Evolutionary conservation across 2,888 invertebrate species (phyloP).

Genomic region (Abrostola triplasia): DNA sequence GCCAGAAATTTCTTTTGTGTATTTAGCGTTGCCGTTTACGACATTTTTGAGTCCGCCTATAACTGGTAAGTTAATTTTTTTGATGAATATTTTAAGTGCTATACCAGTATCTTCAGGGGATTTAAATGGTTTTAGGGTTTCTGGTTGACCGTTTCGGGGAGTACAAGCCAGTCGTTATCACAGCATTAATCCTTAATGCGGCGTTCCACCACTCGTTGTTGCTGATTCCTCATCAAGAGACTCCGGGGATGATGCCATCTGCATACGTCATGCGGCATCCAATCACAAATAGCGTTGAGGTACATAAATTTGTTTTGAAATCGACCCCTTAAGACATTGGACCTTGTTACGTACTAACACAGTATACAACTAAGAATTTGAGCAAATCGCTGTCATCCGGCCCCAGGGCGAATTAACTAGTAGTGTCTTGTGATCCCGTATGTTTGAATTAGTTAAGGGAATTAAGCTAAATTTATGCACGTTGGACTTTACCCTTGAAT

Average conservation of each 20-base stretch:
- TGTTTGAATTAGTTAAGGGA: constrained; percentile 81
- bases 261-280: constrained; percentile 93
- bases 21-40: constrained; percentile 95
- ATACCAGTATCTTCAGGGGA: constrained; percentile 25
- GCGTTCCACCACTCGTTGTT: constrained; percentile 94
- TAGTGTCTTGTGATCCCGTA: constrained; percentile 76
- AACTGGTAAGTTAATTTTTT: constrained; percentile 88
- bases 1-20: constrained; percentile 95
- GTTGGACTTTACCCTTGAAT: constrained; percentile 63
- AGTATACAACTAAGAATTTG: constrained; percentile 84
- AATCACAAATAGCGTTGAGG: constrained; percentile 91
- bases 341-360: constrained; percentile 72
- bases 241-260: constrained; percentile 92
- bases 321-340: constrained; percentile 69
- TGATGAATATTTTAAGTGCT: constrained; percentile 16
- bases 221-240: constrained; percentile 93
- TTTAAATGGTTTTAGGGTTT: constrained; percentile 88
- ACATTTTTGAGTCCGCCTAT: constrained; percentile 95
- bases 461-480: constrained; percentile 81
- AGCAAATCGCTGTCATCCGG: constrained; percentile 87
- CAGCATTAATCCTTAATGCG: constrained; percentile 93
- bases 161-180: constrained; percentile 94
- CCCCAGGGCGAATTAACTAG: constrained; percentile 81
- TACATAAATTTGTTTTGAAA: constrained; percentile 74
- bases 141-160: constrained; percentile 95